Base-by-base conservation (phyloP, 1,140 invertebrate species). In the Araneus ventricosus region DNA sequence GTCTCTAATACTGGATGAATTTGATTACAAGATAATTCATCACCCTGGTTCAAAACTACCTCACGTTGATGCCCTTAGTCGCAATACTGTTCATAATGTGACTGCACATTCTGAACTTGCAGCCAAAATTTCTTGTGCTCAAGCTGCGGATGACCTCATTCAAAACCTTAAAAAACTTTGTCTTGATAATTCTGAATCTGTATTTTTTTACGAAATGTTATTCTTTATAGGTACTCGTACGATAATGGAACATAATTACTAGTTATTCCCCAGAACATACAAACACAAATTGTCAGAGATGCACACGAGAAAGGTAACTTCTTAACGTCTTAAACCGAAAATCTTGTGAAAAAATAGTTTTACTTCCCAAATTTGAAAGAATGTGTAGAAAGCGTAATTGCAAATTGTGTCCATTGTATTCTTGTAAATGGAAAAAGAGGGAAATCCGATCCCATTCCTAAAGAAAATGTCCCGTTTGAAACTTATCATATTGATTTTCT, bases 1-100 rank as follows among this genome's bases (percentile, higher is more conserved):
- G 93, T 30, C n/a, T n/a, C n/a, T n/a, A n/a, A n/a, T n/a, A n/a
- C n/a, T n/a, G 1, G 10, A 88, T 59, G 90, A 88, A 41, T 93
- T 79, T 34, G 59, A 93, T 61, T 88, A 34, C 22, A 30, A 82
- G 37, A 45, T 88, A 17, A 20, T 88, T 10, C 79, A 94, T 57
- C 1, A 70, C 2, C 5, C 41, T 41, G 67, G 57, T 7, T 41
- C 37, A 6, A 17, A 80, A 20, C 92, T 92, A 41, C 27, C 39
- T 20, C 91, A 88, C 20, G 90, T 84, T 5, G 93, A 94, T 45
- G 82, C 75, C 27, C 79, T 87, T 0, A 92, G 85, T 27, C 17
- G 59, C 10, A 80, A 88, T n/a, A 39, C 85, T 27, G 59, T 39
- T 27, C 37, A 57, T 37, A 37, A n/a, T n/a, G 39, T 88, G n/a